A percentile compares a stretch with the other conserved stretches of the same genome.
Conservation (phyloP, 2,113 vertebrate genomes). For the Psettodes erumei region DNA sequence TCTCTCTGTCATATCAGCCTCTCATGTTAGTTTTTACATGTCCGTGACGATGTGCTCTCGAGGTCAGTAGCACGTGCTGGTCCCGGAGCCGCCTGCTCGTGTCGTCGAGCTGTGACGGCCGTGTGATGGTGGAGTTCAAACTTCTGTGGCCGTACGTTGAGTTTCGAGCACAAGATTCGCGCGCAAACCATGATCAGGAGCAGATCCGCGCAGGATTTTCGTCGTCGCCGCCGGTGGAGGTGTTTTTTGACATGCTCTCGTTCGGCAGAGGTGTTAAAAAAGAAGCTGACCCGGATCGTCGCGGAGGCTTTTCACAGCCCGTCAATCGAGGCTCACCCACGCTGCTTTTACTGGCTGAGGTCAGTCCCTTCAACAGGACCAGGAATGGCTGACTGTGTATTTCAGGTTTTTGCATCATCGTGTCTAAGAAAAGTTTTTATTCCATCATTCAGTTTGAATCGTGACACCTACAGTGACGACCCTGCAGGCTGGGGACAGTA, state of each 20-base stretch:
- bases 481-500: conserved; percentile 4
- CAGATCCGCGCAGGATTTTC: no score
- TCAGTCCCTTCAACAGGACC: not conserved
- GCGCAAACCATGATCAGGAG: no score
- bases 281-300: no score
- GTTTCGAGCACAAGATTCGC: not conserved
- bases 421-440: no score
- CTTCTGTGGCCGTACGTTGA: not conserved
- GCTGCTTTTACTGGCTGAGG: not conserved
- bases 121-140: conserved; percentile 19
- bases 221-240: no score
- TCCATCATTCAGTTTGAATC: no score
- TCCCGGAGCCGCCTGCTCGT: conserved; percentile 23
- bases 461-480: no score
- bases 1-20: no score
- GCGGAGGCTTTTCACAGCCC: conserved; percentile 3
- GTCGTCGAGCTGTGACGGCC: conserved; percentile 13
- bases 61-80: conserved; percentile 33
- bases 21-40: not conserved
- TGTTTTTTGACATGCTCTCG: no score
- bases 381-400: not conserved
- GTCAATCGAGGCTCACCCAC: not conserved
- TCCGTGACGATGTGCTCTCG: not conserved
- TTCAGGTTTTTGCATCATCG: not conserved
- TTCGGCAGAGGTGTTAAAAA: no score